phyloP scores from a whole-genome alignment of 2,888 invertebrate genomes.

The Liposcelis brunnea region DNA sequence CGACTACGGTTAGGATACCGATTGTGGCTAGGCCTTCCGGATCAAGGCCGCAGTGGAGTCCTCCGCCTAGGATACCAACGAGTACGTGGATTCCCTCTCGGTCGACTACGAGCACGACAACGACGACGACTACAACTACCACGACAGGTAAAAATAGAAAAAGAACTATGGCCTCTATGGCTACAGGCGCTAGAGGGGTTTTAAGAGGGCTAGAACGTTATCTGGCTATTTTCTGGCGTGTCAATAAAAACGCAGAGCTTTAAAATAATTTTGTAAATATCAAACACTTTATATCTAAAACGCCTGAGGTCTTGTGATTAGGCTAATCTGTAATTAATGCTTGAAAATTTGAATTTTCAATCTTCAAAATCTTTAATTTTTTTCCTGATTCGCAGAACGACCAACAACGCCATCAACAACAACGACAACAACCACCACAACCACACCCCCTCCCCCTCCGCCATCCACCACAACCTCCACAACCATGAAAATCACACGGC shows the following conservation, averaged over 20 bases:
- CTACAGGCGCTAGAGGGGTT: no score
- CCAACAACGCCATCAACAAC: conserved; percentile 14
- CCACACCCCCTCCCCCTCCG: conserved; percentile 17
- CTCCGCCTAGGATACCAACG: conserved; percentile 16
- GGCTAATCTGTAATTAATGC: no score
- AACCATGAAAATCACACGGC: conserved; percentile 11
- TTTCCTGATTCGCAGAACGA: conserved; percentile 17
- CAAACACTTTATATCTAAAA: no score
- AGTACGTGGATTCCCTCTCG: conserved; percentile 21
- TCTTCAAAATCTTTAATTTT: no score
- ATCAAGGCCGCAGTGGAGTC: conserved; percentile 14
- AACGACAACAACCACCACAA: conserved; percentile 14
- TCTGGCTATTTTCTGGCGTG: no score
- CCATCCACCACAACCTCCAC: conserved; percentile 22
- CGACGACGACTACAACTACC: conserved; percentile 25
- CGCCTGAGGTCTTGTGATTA: no score
- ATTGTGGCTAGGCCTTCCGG: conserved; percentile 16
- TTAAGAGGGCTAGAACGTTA: no score
- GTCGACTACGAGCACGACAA: conserved; percentile 21
- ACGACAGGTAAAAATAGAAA: conserved; percentile 22
- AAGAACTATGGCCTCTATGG: conserved; percentile 30
- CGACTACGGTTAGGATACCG: conserved; percentile 10
- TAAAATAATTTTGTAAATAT: no score
- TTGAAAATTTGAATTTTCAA: no score
- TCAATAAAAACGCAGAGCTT: no score